Evolutionary conservation across 2,888 invertebrate species (phyloP), one percentile per base, ranked within the genome.

Genomic region (Onthophagus sagittarius): DNA sequence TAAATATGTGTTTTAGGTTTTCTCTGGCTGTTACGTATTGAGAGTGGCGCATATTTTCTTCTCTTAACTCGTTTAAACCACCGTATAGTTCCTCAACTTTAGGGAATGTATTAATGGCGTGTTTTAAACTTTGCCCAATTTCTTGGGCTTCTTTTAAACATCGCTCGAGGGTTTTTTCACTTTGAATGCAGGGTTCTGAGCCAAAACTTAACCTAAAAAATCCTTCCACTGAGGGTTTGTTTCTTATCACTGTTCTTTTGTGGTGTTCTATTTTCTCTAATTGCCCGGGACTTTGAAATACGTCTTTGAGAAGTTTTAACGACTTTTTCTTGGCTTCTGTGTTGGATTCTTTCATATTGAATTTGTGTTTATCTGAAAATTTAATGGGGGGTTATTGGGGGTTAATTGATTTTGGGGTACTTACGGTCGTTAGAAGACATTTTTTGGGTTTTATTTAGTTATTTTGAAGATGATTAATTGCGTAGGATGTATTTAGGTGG

Each of bases 11-110:
- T 84, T 98, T 98, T 32, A 99, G 87, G 83, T 99, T 99, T 83
- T 99, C 98, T 89, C 96, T 97, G 0, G 99, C 99, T 0, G 98
- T 98, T 0, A 97, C 97, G 85, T 98, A 97, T 83, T 98, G 99
- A 0, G 98, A 98, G 85, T 99, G 97, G 15, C 94, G 91, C 78
- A 94, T 94, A 83, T 98, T 98, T 85, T 99, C 98, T 77, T 96
- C 95, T 31, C 96, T 89, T 0, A 99, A 94, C 65, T 93, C 91
- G 82, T 93, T 93, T 33, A 99, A 86, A 63, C 93, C 93, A 39
- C 92, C 91, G 74, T 93, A 94, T 4, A 98, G 87, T 5, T 91
- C 91, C 0, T 95, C 93, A 0, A 98, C 92, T 64, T 91, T 88
- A 76, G 88, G 88, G 76, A 99, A 90, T 1, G 92, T 87, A 5